Conservation (phyloP, 53 echinoderm and acorn worm genomes). For the Actinopyga echinites region DNA sequence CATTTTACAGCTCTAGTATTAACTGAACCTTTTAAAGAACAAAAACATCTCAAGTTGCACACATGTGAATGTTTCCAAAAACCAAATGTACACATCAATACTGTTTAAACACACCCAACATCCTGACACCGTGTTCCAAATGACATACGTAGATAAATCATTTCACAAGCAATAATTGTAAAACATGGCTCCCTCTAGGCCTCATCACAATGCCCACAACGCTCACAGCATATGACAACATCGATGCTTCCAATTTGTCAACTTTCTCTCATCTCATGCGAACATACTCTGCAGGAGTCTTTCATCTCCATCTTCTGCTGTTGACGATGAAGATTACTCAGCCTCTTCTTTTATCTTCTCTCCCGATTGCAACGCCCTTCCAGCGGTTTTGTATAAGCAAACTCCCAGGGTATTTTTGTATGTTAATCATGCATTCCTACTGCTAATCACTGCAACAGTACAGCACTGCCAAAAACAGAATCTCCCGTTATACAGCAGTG, state of each 20-base stretch:
- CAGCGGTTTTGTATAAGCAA: neutral
- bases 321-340: slow-evolving; percentile 21
- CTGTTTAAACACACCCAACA: slow-evolving; percentile 12
- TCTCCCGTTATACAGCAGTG: too few species aligned
- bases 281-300: neutral
- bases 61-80: too few species aligned
- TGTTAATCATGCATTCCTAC: slow-evolving; percentile 30
- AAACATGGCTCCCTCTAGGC: neutral
- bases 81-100: neutral
- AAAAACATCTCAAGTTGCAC: too few species aligned
- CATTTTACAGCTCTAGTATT: neutral
- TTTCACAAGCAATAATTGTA: neutral
- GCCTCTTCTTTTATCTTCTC: neutral
- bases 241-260: neutral
- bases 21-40: too few species aligned
- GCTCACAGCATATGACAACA: neutral
- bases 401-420: slow-evolving; percentile 32
- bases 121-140: neutral
- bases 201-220: neutral
- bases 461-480: neutral
- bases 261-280: neutral
- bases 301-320: neutral
- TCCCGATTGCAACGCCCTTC: neutral
- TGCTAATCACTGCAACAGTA: neutral
- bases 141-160: neutral